Percentiles rank a stretch among this genome's conserved stretches.
phyloP scores from a whole-genome alignment of 1,140 invertebrate species.

The Globodera ellingtonae region DNA sequence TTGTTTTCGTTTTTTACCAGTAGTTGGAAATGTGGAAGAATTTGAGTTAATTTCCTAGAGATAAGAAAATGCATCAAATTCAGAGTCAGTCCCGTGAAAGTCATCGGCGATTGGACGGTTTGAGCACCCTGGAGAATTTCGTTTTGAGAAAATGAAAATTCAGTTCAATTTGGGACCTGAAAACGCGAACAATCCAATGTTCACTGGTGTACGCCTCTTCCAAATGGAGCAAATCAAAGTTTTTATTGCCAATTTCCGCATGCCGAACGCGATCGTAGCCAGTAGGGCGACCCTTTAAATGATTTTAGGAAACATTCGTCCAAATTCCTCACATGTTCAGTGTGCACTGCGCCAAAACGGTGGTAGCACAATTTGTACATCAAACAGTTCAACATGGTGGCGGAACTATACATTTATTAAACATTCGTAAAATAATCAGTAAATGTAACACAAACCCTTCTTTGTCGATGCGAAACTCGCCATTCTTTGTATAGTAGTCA shows the following conservation, averaged over 20 bases:
- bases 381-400: constrained; percentile 90
- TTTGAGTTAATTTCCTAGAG: too few species aligned
- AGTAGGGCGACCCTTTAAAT: constrained; percentile 73
- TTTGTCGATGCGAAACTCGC: constrained; percentile 92
- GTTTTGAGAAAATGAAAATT: background rate
- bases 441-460: constrained; percentile 72
- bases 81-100: too few species aligned
- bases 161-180: constrained; percentile 8
- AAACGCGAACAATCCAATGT: constrained; percentile 76
- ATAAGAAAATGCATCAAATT: too few species aligned
- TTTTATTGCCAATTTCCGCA: constrained; percentile 93
- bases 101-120: constrained; percentile 31
- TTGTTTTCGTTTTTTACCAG: too few species aligned
- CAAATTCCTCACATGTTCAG: constrained; percentile 57
- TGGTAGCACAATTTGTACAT: constrained; percentile 99
- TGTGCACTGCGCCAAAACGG: constrained; percentile 81
- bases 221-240: constrained; percentile 90
- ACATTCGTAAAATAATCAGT: constrained; percentile 69
- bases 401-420: constrained; percentile 69
- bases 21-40: too few species aligned
- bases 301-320: constrained; percentile 70
- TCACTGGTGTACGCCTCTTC: constrained; percentile 98
- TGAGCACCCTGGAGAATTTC: constrained; percentile 19
- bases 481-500: constrained; percentile 94
- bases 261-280: constrained; percentile 93